These are phyloP conservation scores for Hipparchia sbordonii DNA, from an alignment of 2,888 invertebrate genomes.

Conservation along the genomic window DNA sequence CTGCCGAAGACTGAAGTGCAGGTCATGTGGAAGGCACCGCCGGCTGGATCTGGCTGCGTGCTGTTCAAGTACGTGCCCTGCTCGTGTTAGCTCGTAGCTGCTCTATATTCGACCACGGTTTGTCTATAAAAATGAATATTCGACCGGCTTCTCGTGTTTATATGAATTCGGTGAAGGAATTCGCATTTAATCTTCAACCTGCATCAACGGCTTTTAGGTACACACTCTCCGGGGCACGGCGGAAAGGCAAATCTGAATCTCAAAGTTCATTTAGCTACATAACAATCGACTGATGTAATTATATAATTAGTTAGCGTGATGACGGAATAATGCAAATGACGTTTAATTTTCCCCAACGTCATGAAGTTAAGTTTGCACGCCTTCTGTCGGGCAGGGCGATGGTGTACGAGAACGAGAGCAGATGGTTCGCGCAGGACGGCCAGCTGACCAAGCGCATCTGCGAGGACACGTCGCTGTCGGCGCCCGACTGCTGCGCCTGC, in stretches of 20 bases:
- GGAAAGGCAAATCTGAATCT: no score
- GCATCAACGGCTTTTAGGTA: no score
- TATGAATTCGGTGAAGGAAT: no score
- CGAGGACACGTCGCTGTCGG: constrained; percentile 85
- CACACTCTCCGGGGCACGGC: no score
- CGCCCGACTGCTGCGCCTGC: constrained; percentile 92
- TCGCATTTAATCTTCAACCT: no score
- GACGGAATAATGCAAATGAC: neutral
- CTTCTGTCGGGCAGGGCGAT: constrained; percentile 85
- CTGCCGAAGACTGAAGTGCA: constrained; percentile 92
- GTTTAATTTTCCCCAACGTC: no score
- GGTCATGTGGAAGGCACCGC: constrained; percentile 95
- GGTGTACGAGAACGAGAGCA: constrained; percentile 89
- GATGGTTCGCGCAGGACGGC: constrained; percentile 96
- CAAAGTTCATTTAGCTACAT: no score
- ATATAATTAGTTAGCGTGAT: neutral
- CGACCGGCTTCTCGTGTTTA: no score
- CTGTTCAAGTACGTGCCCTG: constrained; percentile 86
- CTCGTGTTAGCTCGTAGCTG: neutral
- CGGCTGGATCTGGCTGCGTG: constrained; percentile 92
- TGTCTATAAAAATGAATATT: no score
- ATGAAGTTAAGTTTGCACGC: neutral
- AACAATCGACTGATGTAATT: no score
- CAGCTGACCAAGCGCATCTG: constrained; percentile 91
- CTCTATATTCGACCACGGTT: no score